Base-by-base conservation (phyloP, 2,797 vertebrate species). In the Rachycentron canadum region DNA sequence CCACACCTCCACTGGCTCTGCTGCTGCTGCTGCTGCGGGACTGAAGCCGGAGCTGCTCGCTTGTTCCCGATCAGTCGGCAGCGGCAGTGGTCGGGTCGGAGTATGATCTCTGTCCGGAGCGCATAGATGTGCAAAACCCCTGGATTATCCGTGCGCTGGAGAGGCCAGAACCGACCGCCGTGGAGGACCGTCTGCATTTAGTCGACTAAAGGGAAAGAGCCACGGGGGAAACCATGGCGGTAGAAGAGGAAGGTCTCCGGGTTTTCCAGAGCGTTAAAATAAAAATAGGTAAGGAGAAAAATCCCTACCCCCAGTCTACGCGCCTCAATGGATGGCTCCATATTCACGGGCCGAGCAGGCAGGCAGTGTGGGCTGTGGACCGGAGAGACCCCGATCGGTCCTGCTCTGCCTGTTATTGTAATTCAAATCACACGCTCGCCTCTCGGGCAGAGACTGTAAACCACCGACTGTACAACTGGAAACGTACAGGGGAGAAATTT, bases 181-280 rank as follows among this genome's bases (percentile, higher is more conserved):
- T 79, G 90, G 92, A 91, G 90, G 86, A 89, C 73, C 68, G 83
- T 66, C 66, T 89, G 73, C 45, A 77, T 89, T 47, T 79, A 85
- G 67, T 67, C 85, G 75, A 65, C 71, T 52, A 72, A 78, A 90
- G 82, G 86, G 78, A 88, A 76, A 79, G 81, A 91, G 84, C 90
- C 85, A 63, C 88, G 76, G 88, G 88, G 70, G 89, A 81, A 73
- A 95, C 95, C 88, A 98, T 99, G 98, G 97, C 97, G 94, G 97
- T 98, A 86, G 97, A 98, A 92, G 97, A 98, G 91, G 98, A 98
- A 96, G 98, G 97, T 87, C 97, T 99, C 25, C 96, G 97, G 83
- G 96, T 99, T 78, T 98, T 99, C 86, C 97, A 99, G 94, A 99
- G 98, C 95, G 97, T 99, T 90, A 97, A 95, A 96, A 98, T 99